Evolutionary conservation across 2,113 vertebrate genomes (phyloP).

Genomic region (Zosterops lateralis): DNA sequence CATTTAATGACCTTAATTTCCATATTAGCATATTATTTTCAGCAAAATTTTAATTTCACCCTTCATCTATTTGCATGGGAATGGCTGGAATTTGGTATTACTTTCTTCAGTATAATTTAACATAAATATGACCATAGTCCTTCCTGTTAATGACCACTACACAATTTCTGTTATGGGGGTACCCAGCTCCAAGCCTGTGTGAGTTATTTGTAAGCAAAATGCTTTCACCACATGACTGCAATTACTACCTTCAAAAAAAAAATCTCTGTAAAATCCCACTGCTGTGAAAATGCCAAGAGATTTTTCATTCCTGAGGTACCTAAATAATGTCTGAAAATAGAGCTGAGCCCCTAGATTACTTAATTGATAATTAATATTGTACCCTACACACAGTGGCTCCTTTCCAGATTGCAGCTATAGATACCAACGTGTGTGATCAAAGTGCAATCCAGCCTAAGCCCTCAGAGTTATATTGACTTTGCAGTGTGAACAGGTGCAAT

Average conservation of each 20-base stretch:
- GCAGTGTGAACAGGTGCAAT: background rate
- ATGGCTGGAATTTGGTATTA: background rate
- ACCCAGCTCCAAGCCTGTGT: background rate
- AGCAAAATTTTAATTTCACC: slow-evolving; percentile 26
- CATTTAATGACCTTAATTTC: slow-evolving; percentile 33
- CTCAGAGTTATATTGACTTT: background rate
- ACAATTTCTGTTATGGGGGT: background rate
- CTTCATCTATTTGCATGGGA: background rate
- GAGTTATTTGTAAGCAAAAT: background rate
- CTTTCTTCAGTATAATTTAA: background rate
- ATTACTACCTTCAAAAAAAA: background rate
- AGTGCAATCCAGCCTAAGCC: background rate
- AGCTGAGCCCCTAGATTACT: background rate
- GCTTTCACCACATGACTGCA: background rate
- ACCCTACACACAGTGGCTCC: background rate
- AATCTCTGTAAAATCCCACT: background rate
- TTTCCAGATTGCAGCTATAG: background rate
- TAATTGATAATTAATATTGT: background rate
- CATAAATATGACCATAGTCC: background rate
- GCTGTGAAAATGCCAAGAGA: background rate
- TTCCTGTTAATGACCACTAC: background rate
- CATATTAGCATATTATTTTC: slow-evolving; percentile 12
- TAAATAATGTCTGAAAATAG: background rate
- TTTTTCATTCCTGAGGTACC: background rate
- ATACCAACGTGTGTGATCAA: background rate